A percentile compares a stretch with the other conserved stretches of the same genome.
phyloP scores from a whole-genome alignment of 1,140 invertebrate genomes.

The Diprion similis region DNA sequence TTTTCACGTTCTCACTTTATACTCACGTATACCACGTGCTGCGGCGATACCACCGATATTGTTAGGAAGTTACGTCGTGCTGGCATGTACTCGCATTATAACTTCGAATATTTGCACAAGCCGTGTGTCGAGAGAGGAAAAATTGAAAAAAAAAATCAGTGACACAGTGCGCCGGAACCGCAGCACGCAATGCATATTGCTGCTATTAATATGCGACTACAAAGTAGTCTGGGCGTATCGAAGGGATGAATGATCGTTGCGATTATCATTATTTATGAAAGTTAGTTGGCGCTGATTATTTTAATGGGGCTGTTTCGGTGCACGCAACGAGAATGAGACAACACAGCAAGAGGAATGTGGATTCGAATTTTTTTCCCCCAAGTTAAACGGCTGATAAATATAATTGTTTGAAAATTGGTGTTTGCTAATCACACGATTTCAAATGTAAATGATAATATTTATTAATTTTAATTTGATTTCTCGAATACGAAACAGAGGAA shows the following conservation, averaged over 20 bases:
- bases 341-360: neutral
- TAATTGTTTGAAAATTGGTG: neutral
- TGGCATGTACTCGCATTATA: neutral
- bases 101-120: neutral
- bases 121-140: too few species aligned
- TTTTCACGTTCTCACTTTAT: neutral
- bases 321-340: neutral
- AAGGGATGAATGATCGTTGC: neutral
- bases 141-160: neutral
- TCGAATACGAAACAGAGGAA: neutral
- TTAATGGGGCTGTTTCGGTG: neutral
- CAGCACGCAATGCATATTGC: neutral
- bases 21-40: too few species aligned
- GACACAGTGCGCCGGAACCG: neutral
- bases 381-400: neutral
- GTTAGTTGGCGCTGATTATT: neutral
- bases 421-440: neutral
- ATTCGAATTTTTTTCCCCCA: neutral
- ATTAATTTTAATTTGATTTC: neutral
- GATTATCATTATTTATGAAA: neutral
- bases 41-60: neutral
- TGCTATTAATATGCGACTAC: neutral
- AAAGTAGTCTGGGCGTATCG: neutral
- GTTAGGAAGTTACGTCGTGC: neutral
- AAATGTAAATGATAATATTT: neutral